Evolutionary conservation across 2,113 vertebrate genomes (phyloP).

Genomic region (Australoheros scitulus): DNA sequence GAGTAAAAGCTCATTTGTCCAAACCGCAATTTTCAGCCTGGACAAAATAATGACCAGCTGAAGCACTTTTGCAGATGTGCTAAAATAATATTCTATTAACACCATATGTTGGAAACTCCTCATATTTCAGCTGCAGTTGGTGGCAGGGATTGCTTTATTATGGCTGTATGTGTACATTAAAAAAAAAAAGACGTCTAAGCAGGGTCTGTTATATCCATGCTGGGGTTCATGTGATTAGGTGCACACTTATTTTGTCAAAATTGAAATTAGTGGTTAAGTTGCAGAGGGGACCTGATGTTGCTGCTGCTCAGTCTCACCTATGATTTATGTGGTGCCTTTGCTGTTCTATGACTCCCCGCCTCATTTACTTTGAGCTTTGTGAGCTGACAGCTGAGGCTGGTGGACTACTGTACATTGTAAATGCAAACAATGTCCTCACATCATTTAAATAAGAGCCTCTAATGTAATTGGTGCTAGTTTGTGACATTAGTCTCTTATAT

Average conservation of each 20-base stretch:
- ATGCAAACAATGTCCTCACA: background rate
- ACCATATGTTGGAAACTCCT: slow-evolving; percentile 47
- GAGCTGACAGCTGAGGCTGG: background rate
- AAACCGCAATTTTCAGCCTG: slow-evolving; percentile 51
- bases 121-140: slow-evolving; percentile 27
- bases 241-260: background rate
- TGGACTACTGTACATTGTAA: background rate
- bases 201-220: background rate
- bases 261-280: slow-evolving; percentile 5
- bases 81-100: slow-evolving; percentile 54
- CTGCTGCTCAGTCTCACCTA: background rate
- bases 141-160: slow-evolving; percentile 6
- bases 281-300: background rate
- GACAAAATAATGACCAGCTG: slow-evolving; percentile 26
- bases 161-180: background rate
- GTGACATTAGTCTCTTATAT: background rate
- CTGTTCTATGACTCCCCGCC: background rate
- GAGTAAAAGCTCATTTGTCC: slow-evolving; percentile 51
- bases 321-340: background rate
- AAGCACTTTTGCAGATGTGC: slow-evolving; percentile 65
- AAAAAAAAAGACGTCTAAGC: background rate
- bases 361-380: background rate
- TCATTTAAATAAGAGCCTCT: background rate
- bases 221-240: background rate
- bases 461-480: background rate